Base-by-base conservation (phyloP, 2,113 vertebrate genomes). In the Myiopsitta monachus region DNA sequence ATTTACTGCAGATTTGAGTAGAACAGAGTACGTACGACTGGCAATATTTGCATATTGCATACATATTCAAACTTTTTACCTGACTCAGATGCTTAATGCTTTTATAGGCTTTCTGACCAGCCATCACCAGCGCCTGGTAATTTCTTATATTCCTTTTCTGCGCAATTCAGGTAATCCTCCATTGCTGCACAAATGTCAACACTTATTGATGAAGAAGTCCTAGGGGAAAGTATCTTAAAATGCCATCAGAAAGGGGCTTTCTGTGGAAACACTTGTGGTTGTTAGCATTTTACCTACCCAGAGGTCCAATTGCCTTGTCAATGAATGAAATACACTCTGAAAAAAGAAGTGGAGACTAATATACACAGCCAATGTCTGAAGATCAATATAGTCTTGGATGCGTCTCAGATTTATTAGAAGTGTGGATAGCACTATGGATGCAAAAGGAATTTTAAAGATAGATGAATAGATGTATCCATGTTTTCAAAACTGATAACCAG, bases 321-420 rank as follows among this genome's bases (percentile, higher is more conserved):
- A 39, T 94, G 90, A 76, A 61, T 92, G 80, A 94, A 94, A 91
- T 87, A 90, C 11, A 54, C 43, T 89, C 78, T 79, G 73, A 90
- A 92, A 92, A 90, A 88, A 92, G 69, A 55, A 69, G 62, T 46
- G 54, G 44, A 90, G 69, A 84, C 57, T 77, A 93, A 87, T 88
- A 89, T 55, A 94, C 52, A 82, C 27, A 57, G 66, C 38, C 49
- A 67, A 47, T 70, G n/a, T 66, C 43, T 88, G 47, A 91, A 90
- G 88, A 95, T 95, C 92, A 91, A 73, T 96, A 90, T 10, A 75
- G 81, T 46, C 49, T 93, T 89, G 87, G 88, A 90, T 63, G 26
- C 26, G 43, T 49, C 74, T 90, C 67, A 76, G 73, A 81, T 92
- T 91, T 94, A 87, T 82, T 90, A 84, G 41, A 88, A 61, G 36